A percentile compares a stretch with the other conserved stretches of the same genome.
Conservation (phyloP, 2,113 vertebrate species). For the Upupa epops region DNA sequence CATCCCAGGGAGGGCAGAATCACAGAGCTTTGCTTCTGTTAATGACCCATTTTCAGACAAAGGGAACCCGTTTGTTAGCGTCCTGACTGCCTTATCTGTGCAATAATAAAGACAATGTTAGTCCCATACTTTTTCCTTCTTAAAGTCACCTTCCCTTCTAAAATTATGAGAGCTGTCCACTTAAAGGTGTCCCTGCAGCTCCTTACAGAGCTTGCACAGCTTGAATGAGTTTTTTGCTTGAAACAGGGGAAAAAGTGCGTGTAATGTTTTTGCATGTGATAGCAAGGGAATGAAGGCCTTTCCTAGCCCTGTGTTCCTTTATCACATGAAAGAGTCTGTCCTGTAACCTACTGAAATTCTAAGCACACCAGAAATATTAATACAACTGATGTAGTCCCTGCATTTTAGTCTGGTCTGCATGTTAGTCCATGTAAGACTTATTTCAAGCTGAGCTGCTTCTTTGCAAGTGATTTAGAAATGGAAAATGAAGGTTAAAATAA, state of each 20-base stretch:
- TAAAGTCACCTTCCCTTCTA: neutral
- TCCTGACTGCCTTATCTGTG: neutral
- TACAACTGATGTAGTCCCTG: neutral
- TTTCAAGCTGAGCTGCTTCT: neutral
- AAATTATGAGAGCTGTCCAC: neutral
- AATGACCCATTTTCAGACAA: slow-evolving; percentile 3
- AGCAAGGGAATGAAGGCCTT: neutral
- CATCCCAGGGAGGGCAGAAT: neutral
- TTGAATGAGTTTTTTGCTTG: neutral
- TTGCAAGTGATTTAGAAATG: slow-evolving; percentile 23
- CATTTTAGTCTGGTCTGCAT: neutral
- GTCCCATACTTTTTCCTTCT: neutral
- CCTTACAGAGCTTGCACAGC: neutral
- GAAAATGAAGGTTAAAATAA: slow-evolving; percentile 55
- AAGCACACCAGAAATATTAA: neutral
- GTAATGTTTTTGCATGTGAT: neutral
- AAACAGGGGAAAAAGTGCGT: neutral
- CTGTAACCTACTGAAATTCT: neutral
- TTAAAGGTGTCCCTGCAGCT: neutral
- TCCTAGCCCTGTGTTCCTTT: neutral
- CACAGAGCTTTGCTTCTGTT: accelerated
- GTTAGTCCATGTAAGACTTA: neutral
- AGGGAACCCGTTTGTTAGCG: neutral
- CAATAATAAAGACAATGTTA: neutral
- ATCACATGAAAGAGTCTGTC: neutral